These are phyloP conservation scores for Pheosia tremula DNA, from an alignment of 2,888 invertebrate genomes.

Conservation along the genomic window DNA sequence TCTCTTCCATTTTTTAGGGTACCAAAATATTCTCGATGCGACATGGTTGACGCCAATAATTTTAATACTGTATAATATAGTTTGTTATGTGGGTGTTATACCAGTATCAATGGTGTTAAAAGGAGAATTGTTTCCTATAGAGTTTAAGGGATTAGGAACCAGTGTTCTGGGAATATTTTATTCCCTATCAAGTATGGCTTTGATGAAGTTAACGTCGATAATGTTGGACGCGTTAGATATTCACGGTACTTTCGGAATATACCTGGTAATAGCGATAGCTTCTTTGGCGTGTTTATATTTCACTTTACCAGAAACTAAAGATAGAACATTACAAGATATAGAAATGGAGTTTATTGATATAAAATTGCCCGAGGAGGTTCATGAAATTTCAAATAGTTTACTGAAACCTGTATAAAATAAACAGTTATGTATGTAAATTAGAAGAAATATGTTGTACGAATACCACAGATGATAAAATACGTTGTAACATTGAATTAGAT, in stretches of 20 bases:
- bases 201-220: conserved; percentile 26
- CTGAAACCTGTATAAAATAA: conserved; percentile 11
- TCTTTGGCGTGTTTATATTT: conserved; percentile 11
- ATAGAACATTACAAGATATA: conserved; percentile 28
- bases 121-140: conserved; percentile 28
- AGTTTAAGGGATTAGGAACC: conserved; percentile 28
- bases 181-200: conserved; percentile 25
- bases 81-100: conserved; percentile 28
- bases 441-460: too few relatives aligned
- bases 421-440: background rate
- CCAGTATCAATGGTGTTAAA: conserved; percentile 30
- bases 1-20: conserved; percentile 9
- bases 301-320: conserved; percentile 29
- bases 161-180: conserved; percentile 25
- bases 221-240: conserved; percentile 17
- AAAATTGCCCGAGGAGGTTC: conserved; percentile 6
- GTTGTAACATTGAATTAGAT: too few relatives aligned
- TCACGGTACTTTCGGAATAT: conserved; percentile 18
- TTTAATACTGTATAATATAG: conserved; percentile 26
- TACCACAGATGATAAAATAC: too few relatives aligned
- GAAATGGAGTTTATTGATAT: conserved; percentile 22
- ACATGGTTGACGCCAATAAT: conserved; percentile 21
- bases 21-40: conserved; percentile 9
- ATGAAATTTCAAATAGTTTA: background rate
- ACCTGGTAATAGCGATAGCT: conserved; percentile 11